Percentiles rank a stretch among this genome's conserved stretches.
Conservation (phyloP, 2,888 invertebrate genomes). For the Plebejus melissa region DNA sequence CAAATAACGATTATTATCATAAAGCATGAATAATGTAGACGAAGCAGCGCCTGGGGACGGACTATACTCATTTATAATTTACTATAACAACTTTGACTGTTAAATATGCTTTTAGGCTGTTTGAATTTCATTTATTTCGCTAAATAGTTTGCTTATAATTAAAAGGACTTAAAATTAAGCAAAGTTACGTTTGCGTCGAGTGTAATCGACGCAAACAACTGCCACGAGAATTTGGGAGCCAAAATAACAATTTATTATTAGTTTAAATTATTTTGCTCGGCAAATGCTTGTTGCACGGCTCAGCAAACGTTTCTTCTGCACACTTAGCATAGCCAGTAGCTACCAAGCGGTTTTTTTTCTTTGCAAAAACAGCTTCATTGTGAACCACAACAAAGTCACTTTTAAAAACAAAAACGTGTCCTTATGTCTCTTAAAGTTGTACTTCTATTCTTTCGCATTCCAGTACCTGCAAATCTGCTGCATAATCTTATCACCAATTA, state of each 20-base stretch:
- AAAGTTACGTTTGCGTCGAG: background rate
- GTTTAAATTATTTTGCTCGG: background rate
- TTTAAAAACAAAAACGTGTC: too few relatives aligned
- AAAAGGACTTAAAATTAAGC: background rate
- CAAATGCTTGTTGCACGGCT: background rate
- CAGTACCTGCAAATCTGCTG: too few relatives aligned
- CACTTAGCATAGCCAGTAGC: too few relatives aligned
- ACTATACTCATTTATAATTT: slow-evolving; percentile 6
- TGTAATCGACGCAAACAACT: background rate
- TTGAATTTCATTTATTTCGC: slow-evolving; percentile 10
- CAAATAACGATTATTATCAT: slow-evolving; percentile 21
- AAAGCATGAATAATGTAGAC: slow-evolving; percentile 1
- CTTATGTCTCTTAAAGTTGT: too few relatives aligned
- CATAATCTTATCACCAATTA: too few relatives aligned
- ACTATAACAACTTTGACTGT: slow-evolving; percentile 2
- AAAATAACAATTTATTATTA: background rate
- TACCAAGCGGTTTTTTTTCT: too few relatives aligned
- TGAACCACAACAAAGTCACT: too few relatives aligned
- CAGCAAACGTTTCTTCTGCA: too few relatives aligned
- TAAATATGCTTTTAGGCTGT: slow-evolving; percentile 15
- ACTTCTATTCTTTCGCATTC: too few relatives aligned
- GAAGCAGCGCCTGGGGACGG: background rate
- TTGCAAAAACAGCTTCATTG: too few relatives aligned
- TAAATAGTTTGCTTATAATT: slow-evolving; percentile 3
- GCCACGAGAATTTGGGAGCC: background rate